phyloP scores from a whole-genome alignment of 2,888 invertebrate genomes.

The Phortica magna region DNA sequence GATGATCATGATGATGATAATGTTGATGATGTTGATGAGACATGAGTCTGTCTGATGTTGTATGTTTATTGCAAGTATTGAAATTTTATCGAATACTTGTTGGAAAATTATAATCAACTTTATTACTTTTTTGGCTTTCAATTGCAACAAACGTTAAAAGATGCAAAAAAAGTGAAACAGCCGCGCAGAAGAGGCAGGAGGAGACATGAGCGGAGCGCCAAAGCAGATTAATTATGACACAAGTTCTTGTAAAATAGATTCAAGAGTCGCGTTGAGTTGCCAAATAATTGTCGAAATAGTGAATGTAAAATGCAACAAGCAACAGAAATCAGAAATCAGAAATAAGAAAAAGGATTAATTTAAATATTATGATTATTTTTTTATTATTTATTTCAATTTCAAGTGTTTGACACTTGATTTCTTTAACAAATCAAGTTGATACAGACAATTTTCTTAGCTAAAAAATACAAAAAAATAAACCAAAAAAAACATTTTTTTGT shows the following conservation, averaged over 20 bases:
- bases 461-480: too few relatives aligned
- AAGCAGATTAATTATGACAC: conserved; percentile 68
- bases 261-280: neutral
- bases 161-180: too few relatives aligned
- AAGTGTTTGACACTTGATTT: conserved; percentile 69
- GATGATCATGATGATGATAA: conserved; percentile 50
- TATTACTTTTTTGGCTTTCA: too few relatives aligned
- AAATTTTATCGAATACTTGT: too few relatives aligned
- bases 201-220: conserved; percentile 46
- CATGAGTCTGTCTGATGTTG: neutral
- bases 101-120: too few relatives aligned
- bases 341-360: neutral
- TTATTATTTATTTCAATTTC: conserved; percentile 29
- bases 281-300: conserved; percentile 11
- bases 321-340: neutral
- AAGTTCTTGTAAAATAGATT: conserved; percentile 24
- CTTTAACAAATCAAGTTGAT: conserved; percentile 29
- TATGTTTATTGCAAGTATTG: too few relatives aligned
- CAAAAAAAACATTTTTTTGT: neutral
- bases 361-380: neutral
- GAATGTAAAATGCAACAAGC: neutral
- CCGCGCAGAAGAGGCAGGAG: too few relatives aligned
- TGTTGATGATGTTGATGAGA: neutral
- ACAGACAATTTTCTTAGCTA: conserved; percentile 49
- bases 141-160: too few relatives aligned